phyloP scores from a whole-genome alignment of 1,140 invertebrate species.

The Drosophila tani region DNA sequence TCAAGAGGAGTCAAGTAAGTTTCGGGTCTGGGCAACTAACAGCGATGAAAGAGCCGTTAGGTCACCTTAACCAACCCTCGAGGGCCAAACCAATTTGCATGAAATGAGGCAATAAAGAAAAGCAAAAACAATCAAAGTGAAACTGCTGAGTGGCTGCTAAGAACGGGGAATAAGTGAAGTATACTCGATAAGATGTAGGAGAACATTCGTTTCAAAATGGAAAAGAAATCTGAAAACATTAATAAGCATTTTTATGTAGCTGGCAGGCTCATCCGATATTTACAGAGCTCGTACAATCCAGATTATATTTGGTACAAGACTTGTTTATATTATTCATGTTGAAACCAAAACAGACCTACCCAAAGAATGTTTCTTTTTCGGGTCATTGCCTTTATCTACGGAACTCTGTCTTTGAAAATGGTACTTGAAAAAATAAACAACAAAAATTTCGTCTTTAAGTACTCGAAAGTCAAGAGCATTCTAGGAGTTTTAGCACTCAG shows the following conservation, averaged over 20 bases:
- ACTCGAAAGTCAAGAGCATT: conserved; percentile 31
- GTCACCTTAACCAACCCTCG: conserved; percentile 43
- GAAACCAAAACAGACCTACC: conserved; percentile 33
- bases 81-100: conserved; percentile 56
- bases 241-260: conserved; percentile 1
- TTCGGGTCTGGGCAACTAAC: conserved; percentile 37
- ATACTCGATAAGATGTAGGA: conserved; percentile 17
- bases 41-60: conserved; percentile 65
- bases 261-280: not conserved
- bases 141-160: conserved; percentile 37
- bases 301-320: conserved; percentile 7
- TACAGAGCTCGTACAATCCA: not conserved
- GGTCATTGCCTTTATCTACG: conserved; percentile 24
- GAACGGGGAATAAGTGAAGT: conserved; percentile 19
- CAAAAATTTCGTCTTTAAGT: conserved; percentile 13
- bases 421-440: conserved; percentile 35
- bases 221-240: not conserved
- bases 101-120: conserved; percentile 52
- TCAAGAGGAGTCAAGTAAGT: conserved; percentile 61
- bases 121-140: conserved; percentile 45
- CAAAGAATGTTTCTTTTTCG: conserved; percentile 42
- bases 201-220: conserved; percentile 13
- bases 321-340: conserved; percentile 14
- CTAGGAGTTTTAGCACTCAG: conserved; percentile 3
- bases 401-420: conserved; percentile 9